Evolutionary conservation across 2,888 invertebrate genomes (phyloP).

Genomic region (Drosophila mettleri): DNA sequence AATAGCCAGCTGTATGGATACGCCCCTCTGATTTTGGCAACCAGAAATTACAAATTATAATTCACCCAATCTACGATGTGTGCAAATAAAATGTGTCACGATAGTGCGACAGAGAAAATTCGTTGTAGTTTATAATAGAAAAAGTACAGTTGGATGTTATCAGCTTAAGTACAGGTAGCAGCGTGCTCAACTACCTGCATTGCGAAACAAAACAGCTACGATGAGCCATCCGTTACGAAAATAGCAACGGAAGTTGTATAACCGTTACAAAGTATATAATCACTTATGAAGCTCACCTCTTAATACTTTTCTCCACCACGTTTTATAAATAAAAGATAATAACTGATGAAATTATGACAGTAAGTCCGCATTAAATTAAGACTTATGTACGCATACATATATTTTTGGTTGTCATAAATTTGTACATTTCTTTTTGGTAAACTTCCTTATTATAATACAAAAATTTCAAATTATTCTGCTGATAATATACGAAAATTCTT

Average conservation of each 20-base stretch:
- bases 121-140: slow-evolving; percentile 9
- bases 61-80: slow-evolving; percentile 13
- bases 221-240: slow-evolving; percentile 29
- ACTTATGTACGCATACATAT: too few species aligned
- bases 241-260: slow-evolving; percentile 9
- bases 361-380: neutral
- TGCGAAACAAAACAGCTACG: slow-evolving; percentile 19
- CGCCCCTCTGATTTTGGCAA: slow-evolving; percentile 41
- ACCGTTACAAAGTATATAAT: neutral
- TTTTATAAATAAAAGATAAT: slow-evolving; percentile 3
- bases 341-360: neutral
- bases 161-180: slow-evolving; percentile 8
- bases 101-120: slow-evolving; percentile 16
- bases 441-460: neutral
- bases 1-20: slow-evolving; percentile 14
- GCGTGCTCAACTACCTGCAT: slow-evolving; percentile 28
- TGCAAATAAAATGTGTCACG: slow-evolving; percentile 35
- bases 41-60: slow-evolving; percentile 16
- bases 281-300: neutral
- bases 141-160: slow-evolving; percentile 37
- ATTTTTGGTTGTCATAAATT: neutral
- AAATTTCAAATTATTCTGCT: neutral
- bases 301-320: neutral
- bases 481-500: neutral
- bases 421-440: neutral